These are phyloP conservation scores for Drosophila longiperda DNA, from an alignment of 2,888 invertebrate species.

Conservation along the genomic window DNA sequence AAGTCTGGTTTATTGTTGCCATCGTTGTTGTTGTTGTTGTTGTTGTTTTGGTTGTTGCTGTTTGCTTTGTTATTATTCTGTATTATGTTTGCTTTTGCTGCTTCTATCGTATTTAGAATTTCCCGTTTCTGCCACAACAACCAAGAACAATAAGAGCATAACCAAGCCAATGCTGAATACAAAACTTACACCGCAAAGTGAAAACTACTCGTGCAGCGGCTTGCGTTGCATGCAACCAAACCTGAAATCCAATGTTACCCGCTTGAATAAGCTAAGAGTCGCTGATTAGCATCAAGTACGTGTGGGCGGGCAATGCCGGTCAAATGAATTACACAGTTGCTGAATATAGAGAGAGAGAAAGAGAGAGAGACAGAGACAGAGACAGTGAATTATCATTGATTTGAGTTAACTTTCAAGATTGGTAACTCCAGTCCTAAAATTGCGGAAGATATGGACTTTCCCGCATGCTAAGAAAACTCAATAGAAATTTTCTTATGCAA, in stretches of 20 bases:
- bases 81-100: slow-evolving; percentile 29
- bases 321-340: neutral
- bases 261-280: slow-evolving; percentile 30
- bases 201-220: slow-evolving; percentile 34
- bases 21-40: slow-evolving; percentile 7
- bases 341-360: neutral
- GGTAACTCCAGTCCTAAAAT: neutral
- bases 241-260: slow-evolving; percentile 37
- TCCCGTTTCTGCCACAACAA: slow-evolving; percentile 22
- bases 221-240: slow-evolving; percentile 18
- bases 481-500: too few relatives aligned
- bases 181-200: slow-evolving; percentile 26
- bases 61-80: slow-evolving; percentile 41
- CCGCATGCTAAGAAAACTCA: too few relatives aligned
- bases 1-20: slow-evolving; percentile 59
- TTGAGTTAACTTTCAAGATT: neutral
- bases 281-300: slow-evolving; percentile 23
- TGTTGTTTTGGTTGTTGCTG: slow-evolving; percentile 12
- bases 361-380: neutral
- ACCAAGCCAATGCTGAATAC: slow-evolving; percentile 22
- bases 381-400: neutral
- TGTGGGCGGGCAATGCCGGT: neutral
- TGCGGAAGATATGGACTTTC: neutral
- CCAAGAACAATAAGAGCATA: slow-evolving; percentile 52
- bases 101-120: slow-evolving; percentile 7